These are phyloP conservation scores for Petrocephalus microphthalmus DNA, from an alignment of 2,113 vertebrate species.

Conservation along the genomic window DNA sequence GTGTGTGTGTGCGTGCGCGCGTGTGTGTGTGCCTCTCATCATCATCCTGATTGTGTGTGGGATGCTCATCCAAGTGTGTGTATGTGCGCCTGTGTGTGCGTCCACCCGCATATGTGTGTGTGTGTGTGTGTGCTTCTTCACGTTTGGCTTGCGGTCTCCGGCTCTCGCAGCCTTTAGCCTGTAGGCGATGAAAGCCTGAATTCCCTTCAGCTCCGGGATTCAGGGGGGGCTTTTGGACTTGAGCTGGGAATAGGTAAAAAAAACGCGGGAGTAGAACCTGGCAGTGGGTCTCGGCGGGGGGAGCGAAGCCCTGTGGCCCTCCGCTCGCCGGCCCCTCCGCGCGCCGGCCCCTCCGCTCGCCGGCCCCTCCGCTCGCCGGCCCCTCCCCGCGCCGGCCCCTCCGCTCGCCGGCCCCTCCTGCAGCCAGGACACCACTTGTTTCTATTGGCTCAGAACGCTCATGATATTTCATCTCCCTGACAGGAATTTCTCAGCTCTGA, in stretches of 20 bases:
- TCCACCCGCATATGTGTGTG: background rate
- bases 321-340: slow-evolving; percentile 66
- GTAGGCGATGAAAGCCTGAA: slow-evolving; percentile 54
- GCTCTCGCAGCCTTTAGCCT: slow-evolving; percentile 37
- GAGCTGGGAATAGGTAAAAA: slow-evolving; percentile 36
- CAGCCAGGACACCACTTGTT: slow-evolving; percentile 75
- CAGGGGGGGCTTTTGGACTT: slow-evolving; percentile 40
- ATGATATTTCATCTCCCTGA: slow-evolving; percentile 77
- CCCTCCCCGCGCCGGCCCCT: slow-evolving; percentile 23
- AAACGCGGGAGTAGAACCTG: slow-evolving; percentile 47
- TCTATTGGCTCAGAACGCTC: slow-evolving; percentile 72
- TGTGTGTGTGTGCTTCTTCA: background rate
- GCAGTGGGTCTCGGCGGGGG: slow-evolving; percentile 45
- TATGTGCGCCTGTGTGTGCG: background rate
- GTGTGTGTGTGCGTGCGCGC: slow-evolving; percentile 18
- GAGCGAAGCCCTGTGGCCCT: slow-evolving; percentile 60
- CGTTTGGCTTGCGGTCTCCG: background rate
- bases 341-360: slow-evolving; percentile 47
- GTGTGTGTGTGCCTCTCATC: slow-evolving; percentile 29
- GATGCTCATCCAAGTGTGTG: slow-evolving; percentile 29
- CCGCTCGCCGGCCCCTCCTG: slow-evolving; percentile 68
- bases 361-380: slow-evolving; percentile 67
- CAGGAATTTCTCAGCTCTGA: slow-evolving; percentile 63
- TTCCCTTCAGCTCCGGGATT: background rate
- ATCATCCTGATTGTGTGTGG: slow-evolving; percentile 33